Evolutionary conservation across 2,113 vertebrate genomes (phyloP).

Genomic region (Phaethornis superciliosus): DNA sequence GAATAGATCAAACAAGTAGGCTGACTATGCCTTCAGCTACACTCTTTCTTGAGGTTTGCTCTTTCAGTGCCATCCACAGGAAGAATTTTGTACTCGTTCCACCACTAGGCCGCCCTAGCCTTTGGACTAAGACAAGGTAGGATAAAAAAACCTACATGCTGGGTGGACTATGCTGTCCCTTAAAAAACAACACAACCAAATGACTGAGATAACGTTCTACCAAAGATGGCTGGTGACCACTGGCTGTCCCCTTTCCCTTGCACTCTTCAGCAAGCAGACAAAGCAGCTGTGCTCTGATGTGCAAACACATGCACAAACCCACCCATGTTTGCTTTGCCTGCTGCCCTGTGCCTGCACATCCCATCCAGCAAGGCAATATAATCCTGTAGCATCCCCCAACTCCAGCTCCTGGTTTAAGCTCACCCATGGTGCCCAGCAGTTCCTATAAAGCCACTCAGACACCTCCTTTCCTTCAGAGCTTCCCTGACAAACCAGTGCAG

Average conservation of each 20-base stretch:
- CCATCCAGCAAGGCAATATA: neutral
- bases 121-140: neutral
- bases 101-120: neutral
- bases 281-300: neutral
- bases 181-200: neutral
- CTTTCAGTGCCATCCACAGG: neutral
- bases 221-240: neutral
- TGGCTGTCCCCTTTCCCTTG: neutral
- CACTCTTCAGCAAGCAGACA: conserved; percentile 29
- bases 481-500: neutral
- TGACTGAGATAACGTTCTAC: neutral
- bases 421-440: neutral
- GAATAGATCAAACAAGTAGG: neutral
- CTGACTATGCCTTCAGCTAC: neutral
- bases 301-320: conserved; percentile 41
- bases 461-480: neutral
- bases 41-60: neutral
- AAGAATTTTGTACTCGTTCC: neutral
- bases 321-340: neutral
- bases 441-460: neutral
- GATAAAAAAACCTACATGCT: neutral
- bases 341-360: neutral
- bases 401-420: neutral
- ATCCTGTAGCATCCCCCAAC: neutral
- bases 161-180: neutral